Conservation (phyloP, 2,888 invertebrate species). For the Tenthredo livida region DNA sequence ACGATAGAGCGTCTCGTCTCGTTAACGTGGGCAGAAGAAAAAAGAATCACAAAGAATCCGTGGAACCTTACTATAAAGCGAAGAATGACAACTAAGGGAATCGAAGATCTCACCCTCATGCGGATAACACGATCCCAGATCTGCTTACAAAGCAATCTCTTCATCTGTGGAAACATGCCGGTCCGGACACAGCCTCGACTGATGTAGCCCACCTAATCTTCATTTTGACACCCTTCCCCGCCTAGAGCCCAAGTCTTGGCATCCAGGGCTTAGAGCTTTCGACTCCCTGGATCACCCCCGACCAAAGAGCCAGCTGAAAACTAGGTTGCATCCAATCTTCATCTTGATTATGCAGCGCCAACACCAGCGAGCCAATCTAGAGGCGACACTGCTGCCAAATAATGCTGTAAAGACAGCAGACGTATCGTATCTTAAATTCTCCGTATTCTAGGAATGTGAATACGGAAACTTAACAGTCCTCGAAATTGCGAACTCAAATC, state of each 20-base stretch:
- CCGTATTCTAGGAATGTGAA: slow-evolving; percentile 57
- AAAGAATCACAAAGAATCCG: slow-evolving; percentile 10
- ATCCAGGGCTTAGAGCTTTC: slow-evolving; percentile 58
- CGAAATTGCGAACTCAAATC: slow-evolving; percentile 6
- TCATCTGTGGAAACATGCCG: slow-evolving; percentile 65
- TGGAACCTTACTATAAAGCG: neutral
- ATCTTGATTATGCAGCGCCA: slow-evolving; percentile 71
- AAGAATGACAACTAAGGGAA: slow-evolving; percentile 48
- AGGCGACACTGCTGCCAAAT: slow-evolving; percentile 65
- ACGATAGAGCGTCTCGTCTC: slow-evolving; percentile 32
- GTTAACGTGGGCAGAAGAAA: slow-evolving; percentile 5
- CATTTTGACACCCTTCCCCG: slow-evolving; percentile 62
- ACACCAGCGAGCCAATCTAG: slow-evolving; percentile 63
- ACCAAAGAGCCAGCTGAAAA: slow-evolving; percentile 48
- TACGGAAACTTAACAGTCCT: slow-evolving; percentile 58
- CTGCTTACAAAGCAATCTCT: slow-evolving; percentile 74
- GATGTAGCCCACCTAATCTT: slow-evolving; percentile 64
- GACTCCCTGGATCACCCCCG: slow-evolving; percentile 58
- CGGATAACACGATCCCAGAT: slow-evolving; percentile 60
- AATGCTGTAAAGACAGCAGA: slow-evolving; percentile 64
- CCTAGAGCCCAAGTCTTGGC: slow-evolving; percentile 64
- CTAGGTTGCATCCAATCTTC: slow-evolving; percentile 63
- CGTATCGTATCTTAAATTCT: slow-evolving; percentile 60
- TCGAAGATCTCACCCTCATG: slow-evolving; percentile 38
- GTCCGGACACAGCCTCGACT: slow-evolving; percentile 37